Evolutionary conservation across 1,140 invertebrate genomes (phyloP).

Genomic region (Microplitis mediator): DNA sequence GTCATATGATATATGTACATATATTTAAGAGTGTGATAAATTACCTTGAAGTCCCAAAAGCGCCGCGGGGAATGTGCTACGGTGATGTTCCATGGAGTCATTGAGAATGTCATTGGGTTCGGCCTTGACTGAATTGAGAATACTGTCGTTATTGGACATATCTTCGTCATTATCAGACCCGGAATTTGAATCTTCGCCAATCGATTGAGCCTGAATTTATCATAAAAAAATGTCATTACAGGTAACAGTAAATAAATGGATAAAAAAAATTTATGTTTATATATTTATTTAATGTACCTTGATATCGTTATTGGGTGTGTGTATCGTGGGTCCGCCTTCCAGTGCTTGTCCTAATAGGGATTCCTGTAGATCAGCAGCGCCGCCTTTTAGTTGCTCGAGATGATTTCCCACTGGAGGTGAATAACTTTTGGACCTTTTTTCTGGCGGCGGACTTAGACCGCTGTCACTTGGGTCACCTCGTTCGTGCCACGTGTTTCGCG

Average conservation of each 20-base stretch:
- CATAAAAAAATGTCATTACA: background rate
- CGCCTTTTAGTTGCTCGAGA: constrained; percentile 46
- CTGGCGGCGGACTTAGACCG: constrained; percentile 61
- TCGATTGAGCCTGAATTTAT: constrained; percentile 68
- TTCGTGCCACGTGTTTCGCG: constrained; percentile 63
- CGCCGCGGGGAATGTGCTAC: constrained; percentile 71
- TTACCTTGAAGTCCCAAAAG: constrained; percentile 75
- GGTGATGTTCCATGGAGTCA: constrained; percentile 62
- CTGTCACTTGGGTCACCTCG: constrained; percentile 56
- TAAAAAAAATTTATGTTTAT: constrained; percentile 7
- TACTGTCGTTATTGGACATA: constrained; percentile 71
- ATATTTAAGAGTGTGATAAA: background rate
- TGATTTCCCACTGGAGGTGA: constrained; percentile 62
- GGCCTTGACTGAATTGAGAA: constrained; percentile 67
- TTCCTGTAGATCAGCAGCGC: constrained; percentile 67
- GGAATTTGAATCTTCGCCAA: constrained; percentile 77
- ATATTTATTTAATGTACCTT: constrained; percentile 42
- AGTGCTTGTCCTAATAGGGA: constrained; percentile 76
- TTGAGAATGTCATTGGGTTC: constrained; percentile 64
- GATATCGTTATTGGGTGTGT: constrained; percentile 57
- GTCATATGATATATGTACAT: background rate
- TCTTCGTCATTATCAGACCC: constrained; percentile 69
- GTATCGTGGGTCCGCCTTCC: constrained; percentile 68
- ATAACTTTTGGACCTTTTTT: constrained; percentile 64
- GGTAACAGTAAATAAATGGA: background rate